Base-by-base conservation (phyloP, 2,888 invertebrate species). In the Drosophila ezoana region DNA sequence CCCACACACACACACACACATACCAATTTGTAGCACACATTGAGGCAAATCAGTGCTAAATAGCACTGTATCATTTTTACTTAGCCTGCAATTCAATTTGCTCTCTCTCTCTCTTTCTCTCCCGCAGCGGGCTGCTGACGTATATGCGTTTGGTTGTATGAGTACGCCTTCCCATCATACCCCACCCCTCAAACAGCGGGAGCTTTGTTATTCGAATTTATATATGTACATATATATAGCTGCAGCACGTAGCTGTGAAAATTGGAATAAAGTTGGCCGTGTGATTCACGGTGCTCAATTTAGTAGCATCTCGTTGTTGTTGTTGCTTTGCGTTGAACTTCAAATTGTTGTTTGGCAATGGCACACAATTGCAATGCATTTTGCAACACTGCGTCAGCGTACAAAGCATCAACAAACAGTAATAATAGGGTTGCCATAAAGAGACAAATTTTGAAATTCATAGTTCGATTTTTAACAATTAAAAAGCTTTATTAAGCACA, bases 331-430 rank as follows among this genome's bases (percentile, higher is more conserved):
- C 20, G 48, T 38, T 82, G 69, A 84, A 83, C 78, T 77, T 76
- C 62, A 76, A 71, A 62, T 67, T 58, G 72, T 72, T 72, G 86
- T 69, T 81, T 76, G 75, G 74, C 81, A 82, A 64, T 81, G 81
- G 66, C 56, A 63, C 45, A 61, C 23, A 59, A 75, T 33, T 20
- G 9, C 8, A 44, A 45, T 45, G 28, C 56, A 61, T 41, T 76
- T 72, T 61, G 13, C 72, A 76, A 67, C 77, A 67, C 57, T 59
- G 14, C 40, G 44, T 20, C 43, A 14, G 23, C 33, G 41, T 58
- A 2, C 5, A n/a, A 4, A 14, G 40, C 52, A 2, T 28, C 28
- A 5, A 11, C 11, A 6, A 9, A 5, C 16, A 20, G 23, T 4
- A 14, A 8, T 28, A 28, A 2, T 18, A 14, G 33, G 11, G 58